Evolutionary conservation across 2,797 vertebrate species (phyloP), one percentile per base, ranked within the genome.

Genomic region (Triplophysa yarkandensis): DNA sequence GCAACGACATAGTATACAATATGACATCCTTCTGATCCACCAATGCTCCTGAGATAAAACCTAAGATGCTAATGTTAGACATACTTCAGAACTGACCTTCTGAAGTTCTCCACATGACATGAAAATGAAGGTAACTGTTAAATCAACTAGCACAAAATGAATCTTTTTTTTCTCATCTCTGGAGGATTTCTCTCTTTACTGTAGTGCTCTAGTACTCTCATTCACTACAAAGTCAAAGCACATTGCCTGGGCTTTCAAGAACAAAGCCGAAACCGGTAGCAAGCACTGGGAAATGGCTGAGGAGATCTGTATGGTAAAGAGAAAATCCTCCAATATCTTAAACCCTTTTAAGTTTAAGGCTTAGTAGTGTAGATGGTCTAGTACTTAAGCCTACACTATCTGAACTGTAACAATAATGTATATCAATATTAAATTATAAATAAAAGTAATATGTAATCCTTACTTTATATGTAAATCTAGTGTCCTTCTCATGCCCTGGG

Each of bases 221-320:
- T 85, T 69, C 39, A 62, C 67, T 72, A 79, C 77, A 85, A 82
- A 81, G 78, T 75, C 71, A 64, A 63, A 48, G 68, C 71, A 61
- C 71, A 70, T 32, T 34, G 25, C 48, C 60, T 21, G 67, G 60
- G 66, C 77, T 83, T 82, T 81, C 60, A 69, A 80, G 79, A 83
- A 80, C 80, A 82, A 82, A 84, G 73, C 60, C 16, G 10, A 64
- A 60, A 82, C 65, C 66, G 76, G 79, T 79, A 76, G 43, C 23
- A 16, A 62, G 65, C 71, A 44, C 69, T 60, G 70, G 76, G 70
- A 68, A 63, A 46, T 52, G 25, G 74, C 46, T 44, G 71, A 78
- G 58, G 61, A 66, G 61, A 63, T 76, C 28, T 68, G 28, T 44
- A 41, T 27, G 13, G 64, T 60, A n/a, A 21, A 48, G 36, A 7